phyloP scores from a whole-genome alignment of 1,140 invertebrate genomes.

The Aleiodes sp. region DNA sequence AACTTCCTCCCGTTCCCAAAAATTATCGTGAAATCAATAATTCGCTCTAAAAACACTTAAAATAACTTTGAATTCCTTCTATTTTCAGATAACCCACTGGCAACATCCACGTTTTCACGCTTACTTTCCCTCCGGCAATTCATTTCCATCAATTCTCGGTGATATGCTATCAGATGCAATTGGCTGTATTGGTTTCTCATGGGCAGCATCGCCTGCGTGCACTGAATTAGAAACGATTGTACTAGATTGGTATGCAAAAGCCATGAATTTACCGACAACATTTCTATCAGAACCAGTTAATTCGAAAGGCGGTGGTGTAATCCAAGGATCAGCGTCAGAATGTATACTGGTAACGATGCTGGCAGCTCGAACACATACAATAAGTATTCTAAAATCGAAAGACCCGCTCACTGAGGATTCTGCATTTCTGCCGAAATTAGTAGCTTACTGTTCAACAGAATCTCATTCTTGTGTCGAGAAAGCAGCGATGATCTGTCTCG shows the following conservation, averaged over 20 bases:
- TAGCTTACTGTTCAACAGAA: slow-evolving; percentile 83
- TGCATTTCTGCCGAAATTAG: slow-evolving; percentile 83
- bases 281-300: slow-evolving; percentile 67
- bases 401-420: slow-evolving; percentile 70
- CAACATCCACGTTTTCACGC: slow-evolving; percentile 96
- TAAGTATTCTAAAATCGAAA: slow-evolving; percentile 75
- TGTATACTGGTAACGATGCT: slow-evolving; percentile 86
- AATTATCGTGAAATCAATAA: background rate
- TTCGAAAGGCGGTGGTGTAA: slow-evolving; percentile 80
- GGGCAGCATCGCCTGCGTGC: slow-evolving; percentile 89
- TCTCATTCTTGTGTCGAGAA: slow-evolving; percentile 95
- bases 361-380: slow-evolving; percentile 79
- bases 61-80: slow-evolving; percentile 13
- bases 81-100: slow-evolving; percentile 88
- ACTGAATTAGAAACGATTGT: slow-evolving; percentile 87
- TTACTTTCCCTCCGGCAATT: slow-evolving; percentile 95
- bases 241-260: slow-evolving; percentile 72
- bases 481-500: slow-evolving; percentile 89
- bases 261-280: slow-evolving; percentile 67
- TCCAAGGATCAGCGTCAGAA: slow-evolving; percentile 85
- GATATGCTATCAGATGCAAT: slow-evolving; percentile 94
- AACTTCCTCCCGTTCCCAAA: background rate
- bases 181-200: slow-evolving; percentile 94
- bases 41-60: background rate
- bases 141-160: slow-evolving; percentile 91